Evolutionary conservation across 2,797 vertebrate species (phyloP).

Genomic region (Chrysocyon brachyurus): DNA sequence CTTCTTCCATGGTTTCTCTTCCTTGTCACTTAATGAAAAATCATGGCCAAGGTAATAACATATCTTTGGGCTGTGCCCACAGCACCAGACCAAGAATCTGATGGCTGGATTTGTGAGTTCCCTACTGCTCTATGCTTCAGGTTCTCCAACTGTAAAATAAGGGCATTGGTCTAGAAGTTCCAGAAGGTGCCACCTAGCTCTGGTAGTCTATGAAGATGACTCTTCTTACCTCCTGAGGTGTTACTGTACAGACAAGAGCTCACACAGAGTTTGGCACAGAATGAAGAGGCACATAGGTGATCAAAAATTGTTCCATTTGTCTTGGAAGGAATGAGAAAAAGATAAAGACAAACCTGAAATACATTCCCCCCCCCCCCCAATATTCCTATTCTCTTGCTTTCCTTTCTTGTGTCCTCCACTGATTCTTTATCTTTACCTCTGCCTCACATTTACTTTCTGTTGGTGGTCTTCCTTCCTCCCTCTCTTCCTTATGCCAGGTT

Average conservation of each 20-base stretch:
- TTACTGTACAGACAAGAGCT: not conserved
- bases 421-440: not conserved
- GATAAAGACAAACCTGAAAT: conserved; percentile 1
- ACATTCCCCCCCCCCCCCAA: no score
- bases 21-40: not conserved
- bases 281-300: not conserved
- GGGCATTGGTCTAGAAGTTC: not conserved
- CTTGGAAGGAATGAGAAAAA: not conserved
- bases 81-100: not conserved
- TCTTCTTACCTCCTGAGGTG: not conserved
- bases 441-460: not conserved
- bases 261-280: not conserved
- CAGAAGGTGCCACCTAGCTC: not conserved
- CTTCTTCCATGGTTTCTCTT: not conserved
- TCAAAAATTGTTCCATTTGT: not conserved
- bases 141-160: conserved; percentile 9
- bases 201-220: not conserved
- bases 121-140: not conserved
- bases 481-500: not conserved
- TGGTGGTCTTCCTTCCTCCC: not conserved
- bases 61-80: not conserved
- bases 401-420: not conserved
- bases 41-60: not conserved
- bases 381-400: not conserved
- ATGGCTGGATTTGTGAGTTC: not conserved